A percentile compares a stretch with the other conserved stretches of the same genome.
Conservation (phyloP, 2,113 vertebrate genomes). For the Lamprotornis superbus region DNA sequence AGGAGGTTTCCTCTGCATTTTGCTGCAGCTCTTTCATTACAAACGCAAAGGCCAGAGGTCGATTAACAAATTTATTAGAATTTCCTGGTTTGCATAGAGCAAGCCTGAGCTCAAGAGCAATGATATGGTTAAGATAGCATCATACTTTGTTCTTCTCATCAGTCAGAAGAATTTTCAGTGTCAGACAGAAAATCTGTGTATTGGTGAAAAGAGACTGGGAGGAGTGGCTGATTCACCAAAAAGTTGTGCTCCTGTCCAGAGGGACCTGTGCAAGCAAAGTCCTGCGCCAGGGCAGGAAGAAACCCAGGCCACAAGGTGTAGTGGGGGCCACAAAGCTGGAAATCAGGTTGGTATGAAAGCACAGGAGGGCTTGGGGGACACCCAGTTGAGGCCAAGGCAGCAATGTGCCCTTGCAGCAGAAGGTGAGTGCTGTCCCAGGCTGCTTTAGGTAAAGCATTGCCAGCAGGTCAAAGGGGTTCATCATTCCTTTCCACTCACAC, state of each 20-base stretch:
- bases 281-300: not conserved
- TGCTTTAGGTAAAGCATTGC: not conserved
- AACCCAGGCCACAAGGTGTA: rapidly evolving
- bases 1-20: not conserved
- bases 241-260: not conserved
- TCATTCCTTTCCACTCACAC: not conserved
- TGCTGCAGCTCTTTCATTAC: not conserved
- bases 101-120: not conserved
- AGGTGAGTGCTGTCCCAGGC: too few species aligned
- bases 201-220: not conserved
- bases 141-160: not conserved
- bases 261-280: not conserved
- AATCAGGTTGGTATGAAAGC: not conserved
- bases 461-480: not conserved
- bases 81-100: not conserved
- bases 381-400: not conserved
- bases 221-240: not conserved
- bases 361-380: not conserved
- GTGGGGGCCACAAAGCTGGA: not conserved
- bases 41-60: not conserved
- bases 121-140: not conserved
- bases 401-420: not conserved
- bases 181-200: not conserved
- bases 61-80: not conserved
- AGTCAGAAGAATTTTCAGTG: not conserved